A percentile compares a stretch with the other conserved stretches of the same genome.
These are phyloP conservation scores for Troilus luridus DNA, from an alignment of 2,888 invertebrate species.

Conservation along the genomic window DNA sequence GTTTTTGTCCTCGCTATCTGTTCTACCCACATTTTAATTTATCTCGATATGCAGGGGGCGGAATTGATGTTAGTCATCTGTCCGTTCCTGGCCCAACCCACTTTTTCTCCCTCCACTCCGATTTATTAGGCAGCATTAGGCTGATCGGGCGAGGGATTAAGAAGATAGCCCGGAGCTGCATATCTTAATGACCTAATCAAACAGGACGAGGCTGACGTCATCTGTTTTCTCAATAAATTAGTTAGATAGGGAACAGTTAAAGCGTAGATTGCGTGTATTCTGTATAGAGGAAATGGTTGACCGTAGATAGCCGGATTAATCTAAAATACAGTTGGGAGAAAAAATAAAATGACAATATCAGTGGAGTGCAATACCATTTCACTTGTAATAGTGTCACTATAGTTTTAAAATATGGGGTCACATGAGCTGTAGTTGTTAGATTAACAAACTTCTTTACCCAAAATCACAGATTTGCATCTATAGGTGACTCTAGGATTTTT, in stretches of 20 bases:
- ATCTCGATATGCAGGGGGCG: constrained; percentile 24
- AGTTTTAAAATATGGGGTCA: no score
- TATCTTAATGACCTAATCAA: constrained; percentile 19
- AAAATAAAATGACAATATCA: no score
- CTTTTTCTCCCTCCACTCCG: constrained; percentile 6
- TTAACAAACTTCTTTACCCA: no score
- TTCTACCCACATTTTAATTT: constrained; percentile 31
- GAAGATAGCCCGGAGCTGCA: neutral
- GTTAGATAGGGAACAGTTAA: neutral
- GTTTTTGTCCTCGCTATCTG: neutral
- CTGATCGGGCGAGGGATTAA: constrained; percentile 44
- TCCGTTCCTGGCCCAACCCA: neutral
- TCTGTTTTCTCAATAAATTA: neutral
- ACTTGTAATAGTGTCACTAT: no score
- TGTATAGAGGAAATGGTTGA: no score
- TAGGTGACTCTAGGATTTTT: no score
- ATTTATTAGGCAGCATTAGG: constrained; percentile 51
- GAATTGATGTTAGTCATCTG: constrained; percentile 49
- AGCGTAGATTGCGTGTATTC: no score
- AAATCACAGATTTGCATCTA: no score
- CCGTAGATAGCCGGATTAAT: no score
- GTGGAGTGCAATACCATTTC: no score
- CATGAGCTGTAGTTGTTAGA: no score
- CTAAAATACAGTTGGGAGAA: no score
- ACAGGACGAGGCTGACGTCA: neutral